These are phyloP conservation scores for Pemphigus obesinymphae DNA, from an alignment of 1,140 invertebrate genomes.

Conservation along the genomic window DNA sequence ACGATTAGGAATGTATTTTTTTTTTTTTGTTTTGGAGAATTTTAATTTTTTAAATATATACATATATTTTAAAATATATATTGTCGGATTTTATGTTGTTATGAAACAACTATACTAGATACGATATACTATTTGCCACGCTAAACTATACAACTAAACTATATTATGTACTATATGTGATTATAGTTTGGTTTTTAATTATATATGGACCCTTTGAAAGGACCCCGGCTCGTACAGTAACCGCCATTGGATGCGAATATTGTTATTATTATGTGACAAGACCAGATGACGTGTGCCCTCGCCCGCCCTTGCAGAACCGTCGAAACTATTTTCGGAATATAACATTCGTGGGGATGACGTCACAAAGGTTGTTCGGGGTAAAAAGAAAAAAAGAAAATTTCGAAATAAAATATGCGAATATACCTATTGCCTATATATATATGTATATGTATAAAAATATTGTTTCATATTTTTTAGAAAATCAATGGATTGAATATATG, in stretches of 20 bases:
- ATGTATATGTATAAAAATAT: not conserved
- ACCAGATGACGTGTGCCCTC: conserved; percentile 10
- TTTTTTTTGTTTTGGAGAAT: no score
- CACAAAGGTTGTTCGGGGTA: not conserved
- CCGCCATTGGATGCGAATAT: not conserved
- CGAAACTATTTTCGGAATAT: not conserved
- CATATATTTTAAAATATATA: no score
- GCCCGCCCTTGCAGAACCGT: not conserved
- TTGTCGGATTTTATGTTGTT: no score
- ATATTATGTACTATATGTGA: no score
- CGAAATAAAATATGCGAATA: not conserved
- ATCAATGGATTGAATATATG: not conserved
- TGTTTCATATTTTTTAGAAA: not conserved
- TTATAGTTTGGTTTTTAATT: conserved; percentile 15
- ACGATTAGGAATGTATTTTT: no score
- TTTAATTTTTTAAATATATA: no score
- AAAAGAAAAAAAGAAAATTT: not conserved
- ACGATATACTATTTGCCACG: no score
- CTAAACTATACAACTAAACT: no score
- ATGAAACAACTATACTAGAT: no score
- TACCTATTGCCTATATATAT: no score
- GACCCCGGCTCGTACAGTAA: not conserved
- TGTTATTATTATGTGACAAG: conserved; percentile 30
- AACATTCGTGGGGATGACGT: not conserved
- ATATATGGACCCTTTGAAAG: not conserved